Evolutionary conservation across 2,888 invertebrate species (phyloP).

Genomic region (Drosophila mercatorum): DNA sequence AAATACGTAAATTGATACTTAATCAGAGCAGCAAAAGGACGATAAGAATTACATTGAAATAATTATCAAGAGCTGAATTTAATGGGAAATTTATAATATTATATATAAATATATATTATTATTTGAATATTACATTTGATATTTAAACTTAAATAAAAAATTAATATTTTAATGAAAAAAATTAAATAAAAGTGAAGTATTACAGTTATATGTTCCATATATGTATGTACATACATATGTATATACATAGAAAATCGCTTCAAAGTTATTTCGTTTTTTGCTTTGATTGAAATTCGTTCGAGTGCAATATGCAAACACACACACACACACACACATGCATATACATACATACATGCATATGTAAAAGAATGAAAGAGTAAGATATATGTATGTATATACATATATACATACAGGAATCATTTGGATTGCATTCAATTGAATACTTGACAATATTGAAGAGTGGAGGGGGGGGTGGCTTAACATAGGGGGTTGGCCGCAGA

Average conservation of each 20-base stretch:
- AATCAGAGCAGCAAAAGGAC: conserved; percentile 29
- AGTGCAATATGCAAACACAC: neutral
- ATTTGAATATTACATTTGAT: too few relatives aligned
- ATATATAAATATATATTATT: too few relatives aligned
- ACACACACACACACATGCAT: neutral
- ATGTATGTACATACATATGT: neutral
- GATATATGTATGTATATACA: neutral
- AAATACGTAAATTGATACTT: conserved; percentile 22
- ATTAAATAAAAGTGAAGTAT: neutral
- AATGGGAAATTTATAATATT: neutral
- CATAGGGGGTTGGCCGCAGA: neutral
- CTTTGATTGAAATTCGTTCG: conserved; percentile 16
- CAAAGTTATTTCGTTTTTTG: conserved; percentile 1
- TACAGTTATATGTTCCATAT: neutral
- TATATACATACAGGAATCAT: conserved; percentile 3
- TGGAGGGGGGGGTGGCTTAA: neutral
- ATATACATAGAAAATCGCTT: neutral
- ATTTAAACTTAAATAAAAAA: too few relatives aligned
- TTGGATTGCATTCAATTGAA: conserved; percentile 12
- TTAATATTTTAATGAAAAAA: neutral
- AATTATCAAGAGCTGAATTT: neutral
- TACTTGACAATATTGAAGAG: conserved; percentile 12
- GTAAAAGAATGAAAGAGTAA: neutral
- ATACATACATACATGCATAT: neutral
- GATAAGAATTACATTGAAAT: conserved; percentile 26